Evolutionary conservation across 23 tunicate genomes (phyloP).

Genomic region (Oikopleura albicans): DNA sequence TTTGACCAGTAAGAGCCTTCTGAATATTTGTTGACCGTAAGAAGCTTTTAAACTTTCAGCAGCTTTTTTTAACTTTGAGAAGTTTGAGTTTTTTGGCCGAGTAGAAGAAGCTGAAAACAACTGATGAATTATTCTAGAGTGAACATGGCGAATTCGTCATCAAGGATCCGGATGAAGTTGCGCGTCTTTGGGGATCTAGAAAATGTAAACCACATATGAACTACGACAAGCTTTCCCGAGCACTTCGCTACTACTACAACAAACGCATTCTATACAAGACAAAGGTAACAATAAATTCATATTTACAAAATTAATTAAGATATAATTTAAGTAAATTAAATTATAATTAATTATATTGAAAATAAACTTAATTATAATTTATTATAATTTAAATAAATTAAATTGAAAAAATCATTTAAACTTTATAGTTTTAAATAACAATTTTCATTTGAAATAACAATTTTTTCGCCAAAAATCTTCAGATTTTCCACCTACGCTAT

Average conservation of each 20-base stretch:
- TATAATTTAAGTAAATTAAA: too few relatives aligned
- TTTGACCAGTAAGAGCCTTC: too few relatives aligned
- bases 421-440: too few relatives aligned
- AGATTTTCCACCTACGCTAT: too few relatives aligned
- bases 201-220: slow-evolving; percentile 99
- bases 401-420: neutral
- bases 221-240: slow-evolving; percentile 85
- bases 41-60: too few relatives aligned
- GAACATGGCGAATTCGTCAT: slow-evolving; percentile 94
- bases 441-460: neutral
- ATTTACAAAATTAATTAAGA: too few relatives aligned
- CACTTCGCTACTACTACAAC: slow-evolving; percentile 88
- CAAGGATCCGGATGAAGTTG: slow-evolving; percentile 99
- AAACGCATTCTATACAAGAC: slow-evolving; percentile 89
- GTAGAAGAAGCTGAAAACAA: too few relatives aligned
- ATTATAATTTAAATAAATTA: neutral
- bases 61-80: too few relatives aligned
- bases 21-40: too few relatives aligned
- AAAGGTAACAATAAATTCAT: slow-evolving; percentile 29
- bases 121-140: too few relatives aligned
- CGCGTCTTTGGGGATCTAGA: slow-evolving; percentile 92
- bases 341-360: too few relatives aligned
- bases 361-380: neutral
- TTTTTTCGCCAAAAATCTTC: neutral
- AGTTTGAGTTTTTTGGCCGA: too few relatives aligned